These are phyloP conservation scores for Syngnathus scovelli DNA, from an alignment of 2,113 vertebrate genomes.

Conservation along the genomic window DNA sequence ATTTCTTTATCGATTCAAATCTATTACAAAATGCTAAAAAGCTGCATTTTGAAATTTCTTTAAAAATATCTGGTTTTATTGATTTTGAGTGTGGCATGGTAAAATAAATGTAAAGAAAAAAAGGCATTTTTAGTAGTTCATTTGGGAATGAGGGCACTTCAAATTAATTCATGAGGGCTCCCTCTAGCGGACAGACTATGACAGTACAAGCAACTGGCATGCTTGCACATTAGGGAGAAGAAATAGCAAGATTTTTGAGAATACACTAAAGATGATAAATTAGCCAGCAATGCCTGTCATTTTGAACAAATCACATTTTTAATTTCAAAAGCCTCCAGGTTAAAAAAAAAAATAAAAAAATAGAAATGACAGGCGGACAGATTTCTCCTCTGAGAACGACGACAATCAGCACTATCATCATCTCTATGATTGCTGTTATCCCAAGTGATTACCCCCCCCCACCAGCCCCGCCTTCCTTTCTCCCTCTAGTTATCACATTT, in stretches of 20 bases:
- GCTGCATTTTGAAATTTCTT: too few species aligned
- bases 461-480: slow-evolving; percentile 5
- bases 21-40: too few species aligned
- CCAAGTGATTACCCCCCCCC: slow-evolving; percentile 40
- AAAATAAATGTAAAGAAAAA: too few species aligned
- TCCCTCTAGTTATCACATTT: slow-evolving; percentile 34
- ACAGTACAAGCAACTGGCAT: background rate
- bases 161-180: background rate
- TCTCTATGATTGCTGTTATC: slow-evolving; percentile 46
- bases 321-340: slow-evolving; percentile 36
- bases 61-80: too few species aligned
- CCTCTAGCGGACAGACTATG: background rate
- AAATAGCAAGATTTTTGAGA: background rate
- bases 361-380: slow-evolving; percentile 34
- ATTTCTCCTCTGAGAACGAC: slow-evolving; percentile 34
- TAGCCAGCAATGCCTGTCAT: slow-evolving; percentile 3
- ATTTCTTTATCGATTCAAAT: background rate
- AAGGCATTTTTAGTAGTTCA: background rate
- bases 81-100: background rate
- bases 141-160: background rate
- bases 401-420: slow-evolving; percentile 35
- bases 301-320: slow-evolving; percentile 39
- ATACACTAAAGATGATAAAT: background rate
- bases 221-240: background rate
- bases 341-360: background rate